A percentile compares a stretch with the other conserved stretches of the same genome.
phyloP scores from a whole-genome alignment of 2,113 vertebrate genomes.

The Sigmodon hispidus region DNA sequence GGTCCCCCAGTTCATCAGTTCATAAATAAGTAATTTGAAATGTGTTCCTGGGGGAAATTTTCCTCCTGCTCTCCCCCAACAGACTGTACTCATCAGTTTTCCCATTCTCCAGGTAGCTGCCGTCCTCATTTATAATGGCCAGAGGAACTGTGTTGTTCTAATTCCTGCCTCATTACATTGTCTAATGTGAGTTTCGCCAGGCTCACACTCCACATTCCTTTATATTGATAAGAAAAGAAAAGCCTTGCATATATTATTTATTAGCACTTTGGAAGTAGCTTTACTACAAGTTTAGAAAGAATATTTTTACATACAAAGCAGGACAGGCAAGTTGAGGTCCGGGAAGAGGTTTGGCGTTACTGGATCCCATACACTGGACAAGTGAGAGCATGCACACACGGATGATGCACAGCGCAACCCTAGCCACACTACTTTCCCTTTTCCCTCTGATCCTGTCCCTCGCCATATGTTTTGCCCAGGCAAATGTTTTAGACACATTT shows the following conservation, averaged over 20 bases:
- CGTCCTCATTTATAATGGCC: slow-evolving; percentile 93
- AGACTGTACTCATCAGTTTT: slow-evolving; percentile 91
- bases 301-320: slow-evolving; percentile 88
- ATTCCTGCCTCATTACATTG: slow-evolving; percentile 91
- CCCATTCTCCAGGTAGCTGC: slow-evolving; percentile 90
- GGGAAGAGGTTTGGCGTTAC: slow-evolving; percentile 80
- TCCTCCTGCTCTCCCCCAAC: slow-evolving; percentile 89
- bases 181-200: slow-evolving; percentile 88
- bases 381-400: rapidly evolving
- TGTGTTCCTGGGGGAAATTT: slow-evolving; percentile 92
- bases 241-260: slow-evolving; percentile 90
- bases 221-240: slow-evolving; percentile 87
- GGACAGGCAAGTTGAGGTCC: slow-evolving; percentile 81
- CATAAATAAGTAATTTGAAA: slow-evolving; percentile 96
- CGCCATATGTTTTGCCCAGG: not conserved
- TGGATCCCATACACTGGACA: not conserved
- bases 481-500: slow-evolving; percentile 63
- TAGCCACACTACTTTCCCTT: slow-evolving; percentile 25
- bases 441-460: slow-evolving; percentile 35
- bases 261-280: slow-evolving; percentile 87
- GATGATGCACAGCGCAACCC: not conserved
- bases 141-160: slow-evolving; percentile 90
- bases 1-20: slow-evolving; percentile 93
- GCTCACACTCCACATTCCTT: slow-evolving; percentile 87
- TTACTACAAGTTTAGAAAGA: slow-evolving; percentile 86